phyloP scores from a whole-genome alignment of 2,888 invertebrate species.

The Melieria picta region DNA sequence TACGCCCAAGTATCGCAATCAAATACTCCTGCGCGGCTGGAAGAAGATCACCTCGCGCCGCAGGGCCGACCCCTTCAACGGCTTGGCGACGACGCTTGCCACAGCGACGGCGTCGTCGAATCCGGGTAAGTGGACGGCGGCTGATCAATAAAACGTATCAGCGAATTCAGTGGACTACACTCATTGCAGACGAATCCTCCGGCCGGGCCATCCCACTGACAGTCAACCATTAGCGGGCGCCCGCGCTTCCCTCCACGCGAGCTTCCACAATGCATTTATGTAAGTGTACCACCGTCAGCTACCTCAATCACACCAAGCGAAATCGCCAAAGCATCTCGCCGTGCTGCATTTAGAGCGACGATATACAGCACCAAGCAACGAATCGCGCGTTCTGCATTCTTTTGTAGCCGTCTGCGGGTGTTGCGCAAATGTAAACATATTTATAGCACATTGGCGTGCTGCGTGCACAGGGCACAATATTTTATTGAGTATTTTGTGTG shows the following conservation, averaged over 20 bases:
- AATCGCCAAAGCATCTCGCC: no score
- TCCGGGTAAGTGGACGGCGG: constrained; percentile 46
- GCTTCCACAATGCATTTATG: constrained; percentile 18
- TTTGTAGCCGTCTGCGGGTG: no score
- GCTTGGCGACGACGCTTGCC: constrained; percentile 56
- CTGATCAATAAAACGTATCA: background rate
- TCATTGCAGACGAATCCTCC: constrained; percentile 53
- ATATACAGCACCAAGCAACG: no score
- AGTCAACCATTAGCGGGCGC: constrained; percentile 36
- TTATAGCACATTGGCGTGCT: no score
- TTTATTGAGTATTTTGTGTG: no score
- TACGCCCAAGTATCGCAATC: constrained; percentile 72
- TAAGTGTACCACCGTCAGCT: background rate
- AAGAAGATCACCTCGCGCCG: constrained; percentile 63
- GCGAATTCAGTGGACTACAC: background rate
- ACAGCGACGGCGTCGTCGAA: constrained; percentile 62
- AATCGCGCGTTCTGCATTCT: no score
- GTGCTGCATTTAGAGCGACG: no score
- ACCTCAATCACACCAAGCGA: no score
- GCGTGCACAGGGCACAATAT: no score
- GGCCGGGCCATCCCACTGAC: constrained; percentile 52
- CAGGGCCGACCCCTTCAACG: constrained; percentile 59
- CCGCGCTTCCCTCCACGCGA: background rate
- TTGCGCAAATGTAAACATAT: no score
- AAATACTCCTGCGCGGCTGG: constrained; percentile 66